Base-by-base conservation (phyloP, 2,113 vertebrate species). In the Leucosticte australis region DNA sequence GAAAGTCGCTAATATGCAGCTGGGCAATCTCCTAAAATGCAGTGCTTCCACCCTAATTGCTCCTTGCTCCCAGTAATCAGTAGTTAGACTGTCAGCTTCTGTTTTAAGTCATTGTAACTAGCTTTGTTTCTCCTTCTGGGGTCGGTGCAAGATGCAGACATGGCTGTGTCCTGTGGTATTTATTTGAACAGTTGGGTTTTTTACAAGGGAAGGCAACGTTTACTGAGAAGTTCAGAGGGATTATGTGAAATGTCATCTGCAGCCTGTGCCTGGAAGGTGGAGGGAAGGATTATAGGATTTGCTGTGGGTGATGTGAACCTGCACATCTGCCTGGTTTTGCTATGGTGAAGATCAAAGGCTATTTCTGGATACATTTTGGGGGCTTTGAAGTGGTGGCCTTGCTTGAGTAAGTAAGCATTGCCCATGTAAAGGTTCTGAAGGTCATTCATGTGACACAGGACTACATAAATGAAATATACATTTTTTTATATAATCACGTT, bases 131-230 rank as follows among this genome's bases (percentile, higher is more conserved):
- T 69, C 6, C 16, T 80, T 31, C 60, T 33, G 39, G 20, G 30
- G 1, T 37, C 1, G 0, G 20, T 76, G 35, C 3, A 16, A 46
- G 60, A 41, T 52, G 42, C 18, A 59, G 28, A 22, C 2, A 0
- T n/a, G 53, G 19, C 56, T 56, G 27, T 19, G 21, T 69, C 44
- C 52, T 87, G 26, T 92, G 42, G 6, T 56, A 39, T 91, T 77
- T 91, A 71, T 64, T 24, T 52, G 70, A 76, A 33, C 10, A 41
- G 10, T 14, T 88, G 55, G 42, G 22, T 42, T 84, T 89, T 49
- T 62, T 47, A 47, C 26, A 21, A 44, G 31, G 14, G 15, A 77
- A 24, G 30, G 15, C n/a, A 85, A 55, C 8, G 4, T 77, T 71
- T 92, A 41, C 22, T 7, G 27, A 55, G 41, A 46, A 53, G 35